phyloP scores from a whole-genome alignment of 1,140 invertebrate genomes.

The Drepana arcuata region DNA sequence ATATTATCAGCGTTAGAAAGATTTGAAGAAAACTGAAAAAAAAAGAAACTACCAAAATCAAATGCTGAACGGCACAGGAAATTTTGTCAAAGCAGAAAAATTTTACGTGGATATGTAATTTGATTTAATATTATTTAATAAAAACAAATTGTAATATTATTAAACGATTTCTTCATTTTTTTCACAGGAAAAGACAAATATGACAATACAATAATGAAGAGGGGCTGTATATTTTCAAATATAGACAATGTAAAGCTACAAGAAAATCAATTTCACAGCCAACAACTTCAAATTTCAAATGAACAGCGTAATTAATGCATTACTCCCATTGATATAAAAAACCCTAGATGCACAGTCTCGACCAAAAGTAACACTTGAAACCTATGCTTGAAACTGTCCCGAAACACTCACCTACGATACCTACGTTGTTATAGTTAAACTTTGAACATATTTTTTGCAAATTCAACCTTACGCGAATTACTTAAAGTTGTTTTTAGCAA shows the following conservation, averaged over 20 bases:
- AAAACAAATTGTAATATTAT: conserved; percentile 1
- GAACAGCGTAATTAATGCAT: conserved; percentile 22
- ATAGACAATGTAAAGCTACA: conserved; percentile 14
- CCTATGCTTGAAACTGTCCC: too few species aligned
- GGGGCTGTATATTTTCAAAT: conserved; percentile 20
- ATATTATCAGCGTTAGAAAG: conserved; percentile 27
- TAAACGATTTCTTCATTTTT: conserved; percentile 11
- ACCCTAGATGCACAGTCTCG: too few species aligned
- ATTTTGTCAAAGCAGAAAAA: conserved; percentile 25
- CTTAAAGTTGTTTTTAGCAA: too few species aligned
- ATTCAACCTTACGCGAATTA: too few species aligned
- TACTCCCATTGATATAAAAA: conserved; percentile 20
- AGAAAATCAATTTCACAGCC: conserved; percentile 18
- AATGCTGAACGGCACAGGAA: conserved; percentile 25
- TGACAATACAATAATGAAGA: conserved; percentile 15
- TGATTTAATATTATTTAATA: conserved; percentile 23
- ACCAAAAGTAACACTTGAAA: too few species aligned
- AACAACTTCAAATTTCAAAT: conserved; percentile 25
- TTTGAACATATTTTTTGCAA: too few species aligned
- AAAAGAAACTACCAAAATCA: conserved; percentile 15
- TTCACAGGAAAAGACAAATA: conserved; percentile 20
- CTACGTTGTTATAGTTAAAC: too few species aligned
- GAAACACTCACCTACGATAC: too few species aligned
- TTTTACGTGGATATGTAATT: conserved; percentile 20
- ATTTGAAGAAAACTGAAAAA: conserved; percentile 25